Base-by-base conservation (phyloP, 2,888 invertebrate species). In the Anaspis maculata region DNA sequence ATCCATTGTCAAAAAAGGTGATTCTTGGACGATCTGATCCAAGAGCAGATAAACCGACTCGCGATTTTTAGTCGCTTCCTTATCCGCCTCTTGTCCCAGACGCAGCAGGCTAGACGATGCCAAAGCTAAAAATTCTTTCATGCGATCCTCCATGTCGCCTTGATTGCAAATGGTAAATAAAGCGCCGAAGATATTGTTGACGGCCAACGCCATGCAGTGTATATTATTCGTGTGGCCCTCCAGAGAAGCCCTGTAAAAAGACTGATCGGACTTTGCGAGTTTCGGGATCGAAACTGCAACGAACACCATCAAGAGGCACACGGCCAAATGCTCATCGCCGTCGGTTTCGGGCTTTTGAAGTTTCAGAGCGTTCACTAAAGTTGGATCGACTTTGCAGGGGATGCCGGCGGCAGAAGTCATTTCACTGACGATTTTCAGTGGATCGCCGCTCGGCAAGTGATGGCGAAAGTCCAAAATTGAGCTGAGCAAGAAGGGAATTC, bases 191-290 rank as follows among this genome's bases (percentile, higher is more conserved):
- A 96, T 88, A 51, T 89, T 87, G 59, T 94, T 95, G 22, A 97
- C 87, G 0, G 96, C 95, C 25, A 90, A 79, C 1, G 97, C 94
- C 75, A 99, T 86, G 59, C 98, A 98, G 63, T 99, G 98, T 41
- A 91, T 92, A 63, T 99, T 99, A 67, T 99, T 98, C n/a, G 90
- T 82, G 61, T 98, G 96, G 0, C 94, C 95, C 69, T 88, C 84
- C 36, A 87, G 68, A 1, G 88, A 85, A 1, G 90, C 85, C 37
- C 87, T 73, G 59, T 89, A 90, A 53, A 90, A 88, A 0, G 94
- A 90, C 32, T 79, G 81, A 39, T 96, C 95, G 51, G 81, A 86
- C 37, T 86, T 77, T 2, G 97, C 95, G 29, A 98, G 71, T 63
- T 91, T 87, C 1, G 97, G 97, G 49, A 98, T 83, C 1, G 96